Percentiles rank a stretch among this genome's conserved stretches.
phyloP scores from a whole-genome alignment of 1,140 invertebrate species.

The Leptopilina boulardi region DNA sequence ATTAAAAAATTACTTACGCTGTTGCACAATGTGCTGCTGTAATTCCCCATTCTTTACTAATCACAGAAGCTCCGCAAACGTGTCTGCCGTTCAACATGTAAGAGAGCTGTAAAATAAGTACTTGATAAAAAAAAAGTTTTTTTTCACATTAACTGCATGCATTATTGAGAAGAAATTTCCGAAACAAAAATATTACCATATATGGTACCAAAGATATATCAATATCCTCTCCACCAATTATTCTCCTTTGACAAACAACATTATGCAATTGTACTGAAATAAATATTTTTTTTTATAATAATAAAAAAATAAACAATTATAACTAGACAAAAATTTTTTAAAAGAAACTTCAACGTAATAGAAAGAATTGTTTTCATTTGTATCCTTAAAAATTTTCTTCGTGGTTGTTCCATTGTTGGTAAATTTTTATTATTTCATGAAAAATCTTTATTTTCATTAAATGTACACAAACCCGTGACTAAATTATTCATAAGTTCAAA shows the following conservation, averaged over 20 bases:
- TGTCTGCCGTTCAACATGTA: constrained; percentile 57
- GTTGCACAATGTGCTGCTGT: constrained; percentile 76
- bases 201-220: constrained; percentile 65
- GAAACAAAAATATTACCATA: constrained; percentile 56
- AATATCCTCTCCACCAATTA: constrained; percentile 64
- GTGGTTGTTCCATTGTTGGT: no score
- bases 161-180: constrained; percentile 16
- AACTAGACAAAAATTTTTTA: no score
- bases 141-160: neutral
- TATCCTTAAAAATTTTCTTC: no score
- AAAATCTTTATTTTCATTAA: no score
- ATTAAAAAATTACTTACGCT: constrained; percentile 49
- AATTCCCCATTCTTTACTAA: constrained; percentile 71
- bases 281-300: constrained; percentile 34
- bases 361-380: no score
- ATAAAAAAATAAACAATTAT: no score
- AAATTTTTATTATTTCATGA: no score
- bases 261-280: constrained; percentile 44
- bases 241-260: constrained; percentile 55
- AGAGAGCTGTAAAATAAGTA: constrained; percentile 61
- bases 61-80: constrained; percentile 75
- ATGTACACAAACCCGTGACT: no score
- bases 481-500: no score
- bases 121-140: constrained; percentile 43
- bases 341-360: no score